Evolutionary conservation across 2,113 vertebrate species (phyloP).

Genomic region (Perognathus longimembris): DNA sequence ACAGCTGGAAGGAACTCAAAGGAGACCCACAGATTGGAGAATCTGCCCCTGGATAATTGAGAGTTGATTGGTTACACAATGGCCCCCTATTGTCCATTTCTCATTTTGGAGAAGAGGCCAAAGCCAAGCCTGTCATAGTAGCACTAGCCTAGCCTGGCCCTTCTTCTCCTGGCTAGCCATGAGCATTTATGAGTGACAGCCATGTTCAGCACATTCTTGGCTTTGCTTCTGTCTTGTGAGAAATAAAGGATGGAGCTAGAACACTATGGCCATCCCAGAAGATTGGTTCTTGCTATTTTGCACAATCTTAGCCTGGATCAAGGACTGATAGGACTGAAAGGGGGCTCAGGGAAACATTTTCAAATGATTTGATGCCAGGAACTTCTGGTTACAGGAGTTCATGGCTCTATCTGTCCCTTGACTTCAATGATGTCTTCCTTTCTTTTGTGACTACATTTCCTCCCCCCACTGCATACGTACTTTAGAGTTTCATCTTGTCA

Average conservation of each 20-base stretch:
- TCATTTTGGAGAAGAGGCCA: constrained; percentile 72
- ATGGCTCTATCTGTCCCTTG: not conserved
- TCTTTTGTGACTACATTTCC: not conserved
- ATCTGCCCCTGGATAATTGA: constrained; percentile 77
- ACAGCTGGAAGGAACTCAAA: constrained; percentile 80
- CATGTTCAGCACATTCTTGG: constrained; percentile 6
- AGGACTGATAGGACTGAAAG: not conserved
- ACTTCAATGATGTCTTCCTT: not conserved
- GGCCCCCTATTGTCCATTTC: constrained; percentile 71
- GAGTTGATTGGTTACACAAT: constrained; percentile 80
- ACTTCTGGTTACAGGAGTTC: not conserved
- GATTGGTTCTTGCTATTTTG: constrained; percentile 9
- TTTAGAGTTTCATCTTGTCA: not conserved
- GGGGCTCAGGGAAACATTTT: not conserved
- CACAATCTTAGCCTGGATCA: not conserved
- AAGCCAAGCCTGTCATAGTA: constrained; percentile 59
- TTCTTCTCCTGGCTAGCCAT: constrained; percentile 69
- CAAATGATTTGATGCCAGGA: not conserved
- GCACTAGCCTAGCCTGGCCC: constrained; percentile 63
- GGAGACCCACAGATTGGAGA: constrained; percentile 71
- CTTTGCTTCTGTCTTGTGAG: not conserved
- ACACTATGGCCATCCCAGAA: not conserved
- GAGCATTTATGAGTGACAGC: constrained; percentile 58
- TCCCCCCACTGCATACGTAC: rapidly evolving
- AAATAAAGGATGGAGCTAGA: constrained; percentile 2